A percentile compares a stretch with the other conserved stretches of the same genome.
Conservation (phyloP, 2,113 vertebrate genomes). For the human region GRCh38 chr4:64602501-64603000, state of each 20-base stretch:
- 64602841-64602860: not conserved
- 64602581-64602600: not conserved
- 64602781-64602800: not conserved
- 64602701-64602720: not conserved
- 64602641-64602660: not conserved
- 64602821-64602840: not conserved
- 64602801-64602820: not conserved
- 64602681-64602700: not conserved
- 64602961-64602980: not conserved
- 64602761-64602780: not conserved
- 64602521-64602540: not conserved
- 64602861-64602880: not conserved
- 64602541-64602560: not conserved
- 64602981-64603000: not conserved
- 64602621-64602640: not conserved
- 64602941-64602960: not conserved
- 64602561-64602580: not conserved
- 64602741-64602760: not conserved
- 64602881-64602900: not conserved
- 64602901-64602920: not conserved
- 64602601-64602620: no score
- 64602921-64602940: not conserved
- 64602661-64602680: not conserved
- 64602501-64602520: not conserved
- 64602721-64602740: not conserved